Base-by-base conservation (phyloP, 2,888 invertebrate genomes). In the Bombyx huttoni region DNA sequence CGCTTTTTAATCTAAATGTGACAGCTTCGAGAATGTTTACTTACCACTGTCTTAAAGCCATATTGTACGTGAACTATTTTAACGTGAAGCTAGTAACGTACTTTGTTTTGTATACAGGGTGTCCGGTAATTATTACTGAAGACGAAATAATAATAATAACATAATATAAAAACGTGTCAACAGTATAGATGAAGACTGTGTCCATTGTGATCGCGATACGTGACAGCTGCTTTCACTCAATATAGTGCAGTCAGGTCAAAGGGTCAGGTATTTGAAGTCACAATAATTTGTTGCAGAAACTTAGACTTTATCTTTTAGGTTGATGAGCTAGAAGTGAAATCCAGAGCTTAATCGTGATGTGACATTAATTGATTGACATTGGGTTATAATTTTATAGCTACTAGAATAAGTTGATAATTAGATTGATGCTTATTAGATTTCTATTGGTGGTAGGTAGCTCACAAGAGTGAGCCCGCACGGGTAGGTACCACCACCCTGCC, bases 161-260 rank as follows among this genome's bases (percentile, higher is more conserved):
- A 24, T 24, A 24, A 24, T 24, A 24, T 24, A 24, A 24, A 24
- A 24, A 24, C 24, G 24, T 40, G 40, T 7, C 3, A 40, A 40
- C 8, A 3, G 40, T 40, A 1, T 8, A 7, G 3, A 40, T 40
- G 40, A 10, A 48, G 13, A 46, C n/a, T 24, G 13, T 13, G 48
- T 40, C 48, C 52, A 67, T 68, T 71, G 75, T 70, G 70, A 68
- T 62, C 12, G 34, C 40, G 50, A 45, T 64, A 68, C 61, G 73
- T 74, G 81, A 84, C 82, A 81, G 81, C 68, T 9, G 73, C 83
- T 82, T 83, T 83, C 83, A 67, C 77, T 73, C 63, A 53, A 67
- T 72, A 62, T 68, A 65, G 71, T 71, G 64, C 73, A 68, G 64
- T 56, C 59, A 59, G 76, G 77, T 77, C 75, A 73, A 68, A 77